Evolutionary conservation across 2,888 invertebrate species (phyloP), one percentile per base, ranked within the genome.

Genomic region (Timandra comae): DNA sequence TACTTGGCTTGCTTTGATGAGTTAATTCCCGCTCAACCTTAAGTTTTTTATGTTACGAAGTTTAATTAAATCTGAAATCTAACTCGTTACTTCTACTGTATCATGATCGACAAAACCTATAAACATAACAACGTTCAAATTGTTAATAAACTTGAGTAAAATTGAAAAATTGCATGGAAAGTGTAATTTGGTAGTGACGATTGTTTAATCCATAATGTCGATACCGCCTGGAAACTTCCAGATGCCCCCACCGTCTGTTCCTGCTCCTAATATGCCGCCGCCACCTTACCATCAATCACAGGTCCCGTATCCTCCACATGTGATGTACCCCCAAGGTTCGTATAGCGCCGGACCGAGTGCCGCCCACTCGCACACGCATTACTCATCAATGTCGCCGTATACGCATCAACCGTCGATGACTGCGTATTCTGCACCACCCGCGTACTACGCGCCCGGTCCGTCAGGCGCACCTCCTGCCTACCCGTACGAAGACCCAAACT

Each of bases 201-300:
- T 29, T 22, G 21, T 23, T 16, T 12, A n/a, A 22, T 10, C 7
- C 7, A 54, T 49, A 39, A 78, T 80, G 80, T 77, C 80, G 4
- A 46, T 63, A 41, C 78, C 76, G 3, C 70, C 78, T 7, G 39
- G 65, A 21, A 60, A 71, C 38, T 84, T 71, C 37, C 68, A 56
- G 12, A 41, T 64, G 46, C 68, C 65, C 11, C 70, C 70, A 7
- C 64, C 53, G 10, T 46, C 52, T 19, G 45, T 53, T 7, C 42
- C 38, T 6, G 28, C 35, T 2, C 43, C 44, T 11, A 34, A 41
- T 21, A 20, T 12, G 9, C 29, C 24, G n/a, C 13, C 28, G 3
- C 7, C 21, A n/a, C 10, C 37, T 10, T n/a, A 25, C 32, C 56
- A 30, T 9, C 10, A 22, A 25, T 30, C 56, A 19, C 53, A 54